A percentile compares a stretch with the other conserved stretches of the same genome.
Evolutionary conservation across 2,113 vertebrate species (phyloP).

Genomic region (Falco punctatus): DNA sequence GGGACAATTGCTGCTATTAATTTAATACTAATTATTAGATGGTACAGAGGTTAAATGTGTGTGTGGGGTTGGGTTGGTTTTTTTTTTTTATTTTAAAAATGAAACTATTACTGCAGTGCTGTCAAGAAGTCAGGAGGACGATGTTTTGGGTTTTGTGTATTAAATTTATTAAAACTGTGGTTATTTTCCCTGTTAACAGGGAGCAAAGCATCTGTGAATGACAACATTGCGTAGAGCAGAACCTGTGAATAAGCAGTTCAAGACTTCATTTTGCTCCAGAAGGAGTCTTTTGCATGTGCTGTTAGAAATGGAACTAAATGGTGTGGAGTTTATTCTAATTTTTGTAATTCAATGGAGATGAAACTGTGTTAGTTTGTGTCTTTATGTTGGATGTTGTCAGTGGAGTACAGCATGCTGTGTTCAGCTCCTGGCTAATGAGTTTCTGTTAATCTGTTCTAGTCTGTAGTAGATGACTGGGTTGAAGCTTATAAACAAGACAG

Average conservation of each 20-base stretch:
- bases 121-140: not conserved
- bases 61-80: not conserved
- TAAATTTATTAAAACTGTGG: not conserved
- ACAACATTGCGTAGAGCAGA: not conserved
- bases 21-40: not conserved
- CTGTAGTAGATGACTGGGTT: constrained; percentile 90
- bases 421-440: not conserved
- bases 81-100: not conserved
- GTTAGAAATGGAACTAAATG: not conserved
- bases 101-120: not conserved
- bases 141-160: not conserved
- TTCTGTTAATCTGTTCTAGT: constrained; percentile 69
- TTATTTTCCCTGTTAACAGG: not conserved
- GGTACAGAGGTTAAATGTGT: not conserved
- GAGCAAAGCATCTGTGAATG: not conserved
- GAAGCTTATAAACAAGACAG: constrained; percentile 84
- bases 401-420: not conserved
- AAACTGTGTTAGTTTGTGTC: not conserved
- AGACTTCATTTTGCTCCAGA: not conserved
- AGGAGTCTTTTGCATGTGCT: not conserved
- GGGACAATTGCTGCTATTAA: not conserved
- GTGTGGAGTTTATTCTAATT: not conserved
- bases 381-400: not conserved
- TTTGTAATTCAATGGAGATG: not conserved
- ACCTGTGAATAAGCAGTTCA: not conserved